These are phyloP conservation scores for Neuroterus valhalla DNA, from an alignment of 1,140 invertebrate species.

Conservation along the genomic window DNA sequence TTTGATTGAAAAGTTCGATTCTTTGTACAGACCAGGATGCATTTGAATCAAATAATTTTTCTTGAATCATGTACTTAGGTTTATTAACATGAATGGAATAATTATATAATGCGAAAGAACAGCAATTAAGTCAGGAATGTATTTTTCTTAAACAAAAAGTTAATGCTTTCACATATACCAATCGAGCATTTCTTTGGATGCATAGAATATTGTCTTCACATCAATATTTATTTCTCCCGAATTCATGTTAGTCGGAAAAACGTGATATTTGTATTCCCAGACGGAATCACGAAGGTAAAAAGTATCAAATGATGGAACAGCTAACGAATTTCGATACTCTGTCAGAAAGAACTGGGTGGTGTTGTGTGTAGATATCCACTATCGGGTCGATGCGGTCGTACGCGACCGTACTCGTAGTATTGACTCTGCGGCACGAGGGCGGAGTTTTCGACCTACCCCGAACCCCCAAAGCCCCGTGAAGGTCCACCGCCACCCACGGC, in stretches of 20 bases:
- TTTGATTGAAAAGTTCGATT: too few relatives aligned
- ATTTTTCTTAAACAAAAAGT: too few relatives aligned
- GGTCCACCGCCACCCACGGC: constrained; percentile 45
- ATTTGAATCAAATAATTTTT: too few relatives aligned
- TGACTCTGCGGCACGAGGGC: constrained; percentile 70
- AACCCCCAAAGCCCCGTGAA: constrained; percentile 40
- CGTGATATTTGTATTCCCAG: neutral
- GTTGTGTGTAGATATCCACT: neutral
- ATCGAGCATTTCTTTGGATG: too few relatives aligned
- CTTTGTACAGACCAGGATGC: too few relatives aligned
- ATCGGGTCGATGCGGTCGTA: constrained; percentile 52
- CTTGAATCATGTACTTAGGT: too few relatives aligned
- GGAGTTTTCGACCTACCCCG: constrained; percentile 69
- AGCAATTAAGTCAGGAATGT: too few relatives aligned
- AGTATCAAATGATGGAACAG: neutral
- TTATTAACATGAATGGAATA: too few relatives aligned
- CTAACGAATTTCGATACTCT: constrained; percentile 37
- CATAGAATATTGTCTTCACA: too few relatives aligned
- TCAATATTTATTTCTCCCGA: too few relatives aligned
- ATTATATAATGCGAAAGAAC: too few relatives aligned
- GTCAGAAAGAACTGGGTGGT: constrained; percentile 34
- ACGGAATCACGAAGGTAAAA: neutral
- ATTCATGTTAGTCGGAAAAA: neutral
- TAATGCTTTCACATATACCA: too few relatives aligned
- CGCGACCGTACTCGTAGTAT: constrained; percentile 60